Evolutionary conservation across 37 sponge, comb jelly and placozoan genomes (phyloP), one percentile per base, ranked within the genome.

Genomic region (Theonella swinhoei): DNA sequence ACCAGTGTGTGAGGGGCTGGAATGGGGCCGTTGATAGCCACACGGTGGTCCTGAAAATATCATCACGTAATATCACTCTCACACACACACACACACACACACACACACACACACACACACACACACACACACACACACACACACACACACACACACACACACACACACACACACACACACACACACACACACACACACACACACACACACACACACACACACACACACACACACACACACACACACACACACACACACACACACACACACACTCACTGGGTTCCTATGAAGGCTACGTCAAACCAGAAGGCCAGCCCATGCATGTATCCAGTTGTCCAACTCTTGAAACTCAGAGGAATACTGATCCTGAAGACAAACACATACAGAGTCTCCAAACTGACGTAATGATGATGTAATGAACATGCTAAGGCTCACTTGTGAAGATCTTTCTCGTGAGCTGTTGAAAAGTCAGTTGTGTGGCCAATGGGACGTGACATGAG

Each of bases 241-340:
- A n/a, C n/a, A n/a, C n/a, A n/a, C n/a, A n/a, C n/a, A n/a, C n/a
- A n/a, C n/a, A n/a, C n/a, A n/a, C n/a, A n/a, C n/a, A n/a, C n/a
- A n/a, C n/a, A n/a, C n/a, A n/a, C n/a, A n/a, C n/a, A n/a, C 9
- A 79, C 95, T 79, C 70, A 95, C 97, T 83, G 42, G 47, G 98
- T 83, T 64, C 99, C 99, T 9, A 79, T 77, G 80, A 98, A 98
- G 25, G 91, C 90, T 23, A 96, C 93, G 22, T 98, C 99, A 87
- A 98, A 98, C 99, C 99, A 98, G 78, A 98, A 98, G 37, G 99
- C 99, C 29, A 98, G 80, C 0, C 99, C 99, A 64, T 98, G 99
- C 4, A 98, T 70, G 73, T 68, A 88, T 1, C 94, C 98, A 68
- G 81, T 64, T n/a, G 83, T 69, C 72, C 59, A 77, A 20, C 82